Evolutionary conservation across 2,888 invertebrate species (phyloP).

Genomic region (Lasioglossum pauxillum): DNA sequence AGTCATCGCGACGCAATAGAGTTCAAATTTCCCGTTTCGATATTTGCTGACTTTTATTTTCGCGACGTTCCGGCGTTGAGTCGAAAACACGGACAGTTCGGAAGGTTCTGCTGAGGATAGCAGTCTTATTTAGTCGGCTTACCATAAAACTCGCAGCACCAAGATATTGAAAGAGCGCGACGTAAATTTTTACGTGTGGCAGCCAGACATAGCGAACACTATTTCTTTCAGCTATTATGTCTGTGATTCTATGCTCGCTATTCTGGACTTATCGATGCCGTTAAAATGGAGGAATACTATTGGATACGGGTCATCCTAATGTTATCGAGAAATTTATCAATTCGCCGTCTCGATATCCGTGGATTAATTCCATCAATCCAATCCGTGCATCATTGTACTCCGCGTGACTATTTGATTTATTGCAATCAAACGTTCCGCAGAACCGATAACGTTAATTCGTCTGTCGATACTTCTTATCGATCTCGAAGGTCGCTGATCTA

Average conservation of each 20-base stretch:
- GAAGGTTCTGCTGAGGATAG: not conserved
- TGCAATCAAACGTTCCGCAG: not conserved
- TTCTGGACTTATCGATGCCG: not conserved
- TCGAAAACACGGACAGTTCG: not conserved
- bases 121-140: not conserved
- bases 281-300: not conserved
- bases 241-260: not conserved
- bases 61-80: not conserved
- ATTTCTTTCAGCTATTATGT: not conserved
- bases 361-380: not conserved
- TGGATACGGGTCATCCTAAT: not conserved
- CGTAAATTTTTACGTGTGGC: not conserved
- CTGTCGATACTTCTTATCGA: not conserved
- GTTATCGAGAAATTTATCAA: not conserved
- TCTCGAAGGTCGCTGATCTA: not conserved
- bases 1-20: not conserved
- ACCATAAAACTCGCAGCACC: not conserved
- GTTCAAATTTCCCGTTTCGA: not conserved
- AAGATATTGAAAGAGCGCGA: not conserved
- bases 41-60: not conserved
- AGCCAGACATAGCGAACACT: not conserved
- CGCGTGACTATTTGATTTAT: not conserved
- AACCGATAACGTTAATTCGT: not conserved
- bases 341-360: not conserved
- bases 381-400: not conserved